Conservation (phyloP, 1,140 invertebrate genomes). For the Drosophila paulistorum region DNA sequence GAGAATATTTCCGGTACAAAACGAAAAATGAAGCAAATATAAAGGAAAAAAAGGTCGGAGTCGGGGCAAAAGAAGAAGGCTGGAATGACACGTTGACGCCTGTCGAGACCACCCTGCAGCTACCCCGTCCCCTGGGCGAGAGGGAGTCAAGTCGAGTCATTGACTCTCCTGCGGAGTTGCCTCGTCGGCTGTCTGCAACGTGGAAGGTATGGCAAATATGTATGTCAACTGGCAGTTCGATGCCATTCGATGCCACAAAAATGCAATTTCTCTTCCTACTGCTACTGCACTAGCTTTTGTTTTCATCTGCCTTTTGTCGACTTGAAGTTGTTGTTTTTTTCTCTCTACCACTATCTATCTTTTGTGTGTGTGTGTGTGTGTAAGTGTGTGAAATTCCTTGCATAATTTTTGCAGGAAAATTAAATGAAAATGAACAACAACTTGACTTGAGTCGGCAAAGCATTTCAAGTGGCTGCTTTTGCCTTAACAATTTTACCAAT, state of each 20-base stretch:
- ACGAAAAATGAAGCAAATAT: slow-evolving; percentile 22
- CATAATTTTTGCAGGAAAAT: slow-evolving; percentile 66
- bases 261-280: slow-evolving; percentile 52
- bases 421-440: slow-evolving; percentile 46
- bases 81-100: slow-evolving; percentile 72
- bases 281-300: slow-evolving; percentile 22
- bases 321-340: slow-evolving; percentile 15
- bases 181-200: not conserved
- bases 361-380: slow-evolving; percentile 20
- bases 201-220: slow-evolving; percentile 63
- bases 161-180: slow-evolving; percentile 53
- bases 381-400: slow-evolving; percentile 66
- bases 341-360: slow-evolving; percentile 28
- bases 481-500: slow-evolving; percentile 71
- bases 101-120: not conserved
- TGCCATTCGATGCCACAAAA: slow-evolving; percentile 53
- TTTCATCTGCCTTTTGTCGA: slow-evolving; percentile 16
- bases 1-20: slow-evolving; percentile 73
- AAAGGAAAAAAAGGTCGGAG: not conserved
- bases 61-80: slow-evolving; percentile 10
- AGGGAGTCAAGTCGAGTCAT: slow-evolving; percentile 46
- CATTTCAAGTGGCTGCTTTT: slow-evolving; percentile 61
- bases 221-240: slow-evolving; percentile 74
- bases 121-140: not conserved
- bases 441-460: slow-evolving; percentile 22